Evolutionary conservation across 1,140 invertebrate genomes (phyloP), one percentile per base, ranked within the genome.

Genomic region (Drosophila grimshawi): DNA sequence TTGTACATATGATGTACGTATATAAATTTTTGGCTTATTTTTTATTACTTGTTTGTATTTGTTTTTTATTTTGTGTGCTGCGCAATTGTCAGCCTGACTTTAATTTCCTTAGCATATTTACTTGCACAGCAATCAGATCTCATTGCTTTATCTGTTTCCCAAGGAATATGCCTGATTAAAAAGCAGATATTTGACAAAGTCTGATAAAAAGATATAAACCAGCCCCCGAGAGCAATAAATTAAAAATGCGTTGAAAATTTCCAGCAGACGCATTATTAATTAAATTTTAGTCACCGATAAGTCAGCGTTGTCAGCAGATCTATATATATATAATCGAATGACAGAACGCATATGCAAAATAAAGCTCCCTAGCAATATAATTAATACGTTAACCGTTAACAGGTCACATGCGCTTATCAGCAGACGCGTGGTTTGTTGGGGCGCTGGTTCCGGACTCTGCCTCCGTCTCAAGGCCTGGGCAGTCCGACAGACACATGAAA

Each of bases 341-440:
- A 2, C 27, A 67, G n/a, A n/a, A 63, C 27, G 19, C 43, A 30
- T 61, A 52, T 64, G 67, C 67, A 52, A 72, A 67, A 61, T 35
- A 2, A 29, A 8, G 8, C 33, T n/a, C 5, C 8, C 3, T 56
- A 62, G 51, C 59, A 37, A 48, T 27, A 39, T n/a, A 43, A 5
- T 10, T 59, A 43, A 64, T 49, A 55, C 37, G 3, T 27, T 52
- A 53, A 27, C 61, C 37, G 3, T 27, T 52, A 53, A 27, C 61
- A 62, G 76, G 76, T 81, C 78, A 81, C 78, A 81, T 81, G 78
- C 72, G 68, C 72, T 81, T 81, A 81, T 81, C 76, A 80, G 62
- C 39, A 10, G 32, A 51, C 27, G 65, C 46, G 37, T 37, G 61
- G 49, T 56, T 35, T 32, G 30, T 2, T 62, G 45, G 3, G 37